phyloP scores from a whole-genome alignment of 1,140 invertebrate species.

The Chionoecetes opilio region DNA sequence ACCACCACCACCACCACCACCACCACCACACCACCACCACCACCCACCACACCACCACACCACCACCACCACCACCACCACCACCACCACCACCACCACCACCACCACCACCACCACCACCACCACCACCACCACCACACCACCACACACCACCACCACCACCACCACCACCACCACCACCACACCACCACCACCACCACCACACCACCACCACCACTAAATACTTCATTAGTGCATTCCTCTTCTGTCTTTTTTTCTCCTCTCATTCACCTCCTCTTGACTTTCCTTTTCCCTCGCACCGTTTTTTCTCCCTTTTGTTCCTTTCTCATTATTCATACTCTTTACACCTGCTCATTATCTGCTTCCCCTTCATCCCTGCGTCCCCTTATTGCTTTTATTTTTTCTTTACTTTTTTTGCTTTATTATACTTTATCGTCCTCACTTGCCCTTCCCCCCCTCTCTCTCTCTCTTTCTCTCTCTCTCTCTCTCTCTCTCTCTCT shows the following conservation, averaged over 20 bases:
- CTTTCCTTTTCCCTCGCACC: background rate
- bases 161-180: background rate
- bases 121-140: background rate
- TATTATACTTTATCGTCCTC: no score
- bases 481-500: no score
- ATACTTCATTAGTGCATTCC: background rate
- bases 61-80: background rate
- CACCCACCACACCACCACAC: no score
- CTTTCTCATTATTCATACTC: constrained; percentile 8
- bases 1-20: background rate
- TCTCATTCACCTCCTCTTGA: background rate
- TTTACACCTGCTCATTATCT: constrained; percentile 10
- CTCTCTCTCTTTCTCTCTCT: no score
- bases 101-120: background rate
- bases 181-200: no score
- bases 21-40: background rate
- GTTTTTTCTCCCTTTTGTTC: background rate
- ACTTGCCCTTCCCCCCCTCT: no score
- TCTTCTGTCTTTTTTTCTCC: background rate
- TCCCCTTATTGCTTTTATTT: no score
- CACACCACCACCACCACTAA: background rate
- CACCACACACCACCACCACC: no score
- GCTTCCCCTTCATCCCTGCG: background rate
- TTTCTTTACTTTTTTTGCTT: no score
- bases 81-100: background rate